A percentile compares a stretch with the other conserved stretches of the same genome.
Conservation (phyloP, 2,113 vertebrate genomes). For the Dendrocopos noguchii region DNA sequence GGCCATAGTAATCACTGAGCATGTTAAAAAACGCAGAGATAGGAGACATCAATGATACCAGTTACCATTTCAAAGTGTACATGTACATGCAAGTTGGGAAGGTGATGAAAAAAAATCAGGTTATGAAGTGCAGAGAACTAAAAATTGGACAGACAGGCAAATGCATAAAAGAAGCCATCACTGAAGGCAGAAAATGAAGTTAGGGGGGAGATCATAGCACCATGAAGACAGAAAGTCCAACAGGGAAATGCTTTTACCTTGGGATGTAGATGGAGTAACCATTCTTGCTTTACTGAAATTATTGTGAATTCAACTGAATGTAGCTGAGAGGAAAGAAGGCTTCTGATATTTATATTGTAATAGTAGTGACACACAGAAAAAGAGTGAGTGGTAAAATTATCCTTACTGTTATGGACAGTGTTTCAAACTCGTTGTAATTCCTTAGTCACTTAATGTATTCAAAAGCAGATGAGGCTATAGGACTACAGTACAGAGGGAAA, state of each 20-base stretch:
- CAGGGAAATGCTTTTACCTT: not conserved
- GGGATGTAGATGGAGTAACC: not conserved
- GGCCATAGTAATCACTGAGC: not conserved
- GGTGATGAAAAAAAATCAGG: not conserved
- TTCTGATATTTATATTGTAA: not conserved
- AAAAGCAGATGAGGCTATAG: constrained; percentile 35
- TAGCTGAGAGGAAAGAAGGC: not conserved
- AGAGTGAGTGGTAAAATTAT: not conserved
- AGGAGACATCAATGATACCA: not conserved
- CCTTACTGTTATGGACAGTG: not conserved
- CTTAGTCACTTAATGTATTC: constrained; percentile 33
- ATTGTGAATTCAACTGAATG: not conserved
- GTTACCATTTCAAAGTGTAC: not conserved
- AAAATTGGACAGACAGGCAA: not conserved
- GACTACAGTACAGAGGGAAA: not conserved
- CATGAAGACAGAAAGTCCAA: not conserved
- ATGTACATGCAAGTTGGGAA: not conserved
- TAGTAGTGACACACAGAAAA: not conserved
- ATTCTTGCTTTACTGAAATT: not conserved
- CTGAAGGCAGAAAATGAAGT: not conserved
- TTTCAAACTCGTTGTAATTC: constrained; percentile 23
- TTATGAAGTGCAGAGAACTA: not conserved
- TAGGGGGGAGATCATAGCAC: not conserved
- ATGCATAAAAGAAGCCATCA: not conserved
- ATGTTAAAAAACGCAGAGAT: not conserved